phyloP scores from a whole-genome alignment of 1,140 invertebrate genomes.

The Apis cerana region DNA sequence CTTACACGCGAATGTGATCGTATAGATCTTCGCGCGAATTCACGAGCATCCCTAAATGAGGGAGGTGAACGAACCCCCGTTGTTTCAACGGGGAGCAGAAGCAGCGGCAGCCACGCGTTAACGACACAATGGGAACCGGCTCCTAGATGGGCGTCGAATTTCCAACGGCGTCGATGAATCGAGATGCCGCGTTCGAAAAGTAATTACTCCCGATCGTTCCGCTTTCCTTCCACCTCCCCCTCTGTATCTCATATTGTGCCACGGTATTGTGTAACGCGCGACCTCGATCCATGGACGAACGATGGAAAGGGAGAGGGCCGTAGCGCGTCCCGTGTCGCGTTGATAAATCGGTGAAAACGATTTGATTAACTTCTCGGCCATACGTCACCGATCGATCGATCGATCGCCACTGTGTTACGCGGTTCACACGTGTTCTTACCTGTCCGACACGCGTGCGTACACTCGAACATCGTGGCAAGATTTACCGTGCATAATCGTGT shows the following conservation, averaged over 20 bases:
- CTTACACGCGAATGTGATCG: not conserved
- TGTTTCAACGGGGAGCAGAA: conserved; percentile 4
- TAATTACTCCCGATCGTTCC: conserved; percentile 52
- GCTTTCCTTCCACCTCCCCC: not conserved
- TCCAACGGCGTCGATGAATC: conserved; percentile 20
- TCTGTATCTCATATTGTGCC: conserved; percentile 23
- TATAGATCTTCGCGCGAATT: not conserved
- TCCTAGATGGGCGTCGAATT: conserved; percentile 7
- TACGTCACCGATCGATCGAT: conserved; percentile 58
- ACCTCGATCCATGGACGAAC: conserved; percentile 14
- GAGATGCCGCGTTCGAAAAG: conserved; percentile 36
- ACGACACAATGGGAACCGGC: conserved; percentile 20
- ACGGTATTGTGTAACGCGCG: conserved; percentile 28
- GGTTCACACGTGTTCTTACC: conserved; percentile 63
- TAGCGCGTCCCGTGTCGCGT: not conserved
- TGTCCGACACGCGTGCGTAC: conserved; percentile 31
- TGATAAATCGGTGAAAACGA: conserved; percentile 65
- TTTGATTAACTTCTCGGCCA: conserved; percentile 65
- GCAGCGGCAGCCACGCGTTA: not conserved
- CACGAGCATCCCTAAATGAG: conserved; percentile 25
- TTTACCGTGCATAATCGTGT: conserved; percentile 50
- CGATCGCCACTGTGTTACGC: conserved; percentile 35
- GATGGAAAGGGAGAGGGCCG: not conserved
- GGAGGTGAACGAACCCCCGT: conserved; percentile 35
- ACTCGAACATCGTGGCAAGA: conserved; percentile 43